phyloP scores from a whole-genome alignment of 2,113 vertebrate genomes.

The Sinocyclocheilus grahami region DNA sequence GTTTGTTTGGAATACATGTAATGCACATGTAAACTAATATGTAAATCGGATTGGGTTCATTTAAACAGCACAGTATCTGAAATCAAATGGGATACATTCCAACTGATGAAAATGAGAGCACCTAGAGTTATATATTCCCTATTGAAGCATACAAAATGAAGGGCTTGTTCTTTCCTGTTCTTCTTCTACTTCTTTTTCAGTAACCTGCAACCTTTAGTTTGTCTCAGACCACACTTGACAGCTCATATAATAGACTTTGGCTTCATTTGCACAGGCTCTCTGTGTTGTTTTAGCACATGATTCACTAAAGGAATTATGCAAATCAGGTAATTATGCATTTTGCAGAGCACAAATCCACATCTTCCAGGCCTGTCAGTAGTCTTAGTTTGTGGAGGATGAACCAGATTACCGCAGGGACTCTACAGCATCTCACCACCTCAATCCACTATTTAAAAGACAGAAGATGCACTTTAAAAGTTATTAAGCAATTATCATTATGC shows the following conservation, averaged over 20 bases:
- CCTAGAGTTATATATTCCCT: background rate
- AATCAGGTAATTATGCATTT: background rate
- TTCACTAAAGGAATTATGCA: slow-evolving; percentile 7
- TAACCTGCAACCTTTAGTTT: background rate
- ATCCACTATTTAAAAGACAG: background rate
- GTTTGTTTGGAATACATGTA: background rate
- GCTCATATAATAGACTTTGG: background rate
- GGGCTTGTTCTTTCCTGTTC: background rate
- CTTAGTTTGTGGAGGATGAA: background rate
- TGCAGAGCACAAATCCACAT: background rate
- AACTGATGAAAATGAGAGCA: background rate
- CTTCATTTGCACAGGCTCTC: background rate
- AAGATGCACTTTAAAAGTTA: background rate
- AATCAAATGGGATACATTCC: background rate
- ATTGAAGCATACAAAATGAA: background rate
- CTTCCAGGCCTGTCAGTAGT: background rate
- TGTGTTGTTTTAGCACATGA: background rate
- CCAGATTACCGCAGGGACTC: background rate
- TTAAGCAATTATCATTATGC: background rate
- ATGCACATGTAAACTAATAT: background rate
- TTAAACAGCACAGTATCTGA: background rate
- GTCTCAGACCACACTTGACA: background rate
- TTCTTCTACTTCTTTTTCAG: background rate
- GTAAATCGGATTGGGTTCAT: background rate
- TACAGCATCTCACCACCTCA: background rate